phyloP scores from a whole-genome alignment of 2,113 vertebrate genomes.

The Corythornis vintsioides region DNA sequence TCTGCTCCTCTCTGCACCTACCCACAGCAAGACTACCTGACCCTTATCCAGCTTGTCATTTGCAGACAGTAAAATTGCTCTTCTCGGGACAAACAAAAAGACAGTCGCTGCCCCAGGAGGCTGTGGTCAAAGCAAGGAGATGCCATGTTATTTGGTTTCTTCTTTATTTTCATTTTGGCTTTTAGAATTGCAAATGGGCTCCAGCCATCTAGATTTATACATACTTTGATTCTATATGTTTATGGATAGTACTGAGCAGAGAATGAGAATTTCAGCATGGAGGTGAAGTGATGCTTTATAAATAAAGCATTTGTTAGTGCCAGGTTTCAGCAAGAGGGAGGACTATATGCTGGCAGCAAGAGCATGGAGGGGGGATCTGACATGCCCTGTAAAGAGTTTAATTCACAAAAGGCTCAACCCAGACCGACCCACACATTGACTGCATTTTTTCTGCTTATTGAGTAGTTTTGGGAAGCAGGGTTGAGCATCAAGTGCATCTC shows the following conservation, averaged over 20 bases:
- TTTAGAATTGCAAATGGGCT: slow-evolving; percentile 21
- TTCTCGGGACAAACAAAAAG: slow-evolving; percentile 26
- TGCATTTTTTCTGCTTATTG: background rate
- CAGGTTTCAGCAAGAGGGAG: background rate
- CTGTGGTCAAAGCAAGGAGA: slow-evolving; percentile 20
- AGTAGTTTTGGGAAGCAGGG: background rate
- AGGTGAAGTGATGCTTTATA: background rate
- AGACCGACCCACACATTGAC: background rate
- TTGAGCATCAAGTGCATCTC: background rate
- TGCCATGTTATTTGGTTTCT: slow-evolving; percentile 29
- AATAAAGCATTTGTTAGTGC: background rate
- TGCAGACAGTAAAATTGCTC: slow-evolving; percentile 23
- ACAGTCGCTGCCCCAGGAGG: slow-evolving; percentile 34
- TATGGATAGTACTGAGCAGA: background rate
- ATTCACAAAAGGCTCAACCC: background rate
- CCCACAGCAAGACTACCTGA: fast-evolving
- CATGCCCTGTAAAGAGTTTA: background rate
- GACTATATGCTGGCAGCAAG: background rate
- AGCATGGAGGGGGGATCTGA: background rate
- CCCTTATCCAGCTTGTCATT: background rate
- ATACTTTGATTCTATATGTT: background rate
- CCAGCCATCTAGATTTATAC: slow-evolving; percentile 3
- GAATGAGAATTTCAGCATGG: background rate
- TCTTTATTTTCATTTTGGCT: slow-evolving; percentile 39
- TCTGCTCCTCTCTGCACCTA: background rate